These are phyloP conservation scores for Iphiclides podalirius DNA, from an alignment of 2,888 invertebrate genomes.

Conservation along the genomic window DNA sequence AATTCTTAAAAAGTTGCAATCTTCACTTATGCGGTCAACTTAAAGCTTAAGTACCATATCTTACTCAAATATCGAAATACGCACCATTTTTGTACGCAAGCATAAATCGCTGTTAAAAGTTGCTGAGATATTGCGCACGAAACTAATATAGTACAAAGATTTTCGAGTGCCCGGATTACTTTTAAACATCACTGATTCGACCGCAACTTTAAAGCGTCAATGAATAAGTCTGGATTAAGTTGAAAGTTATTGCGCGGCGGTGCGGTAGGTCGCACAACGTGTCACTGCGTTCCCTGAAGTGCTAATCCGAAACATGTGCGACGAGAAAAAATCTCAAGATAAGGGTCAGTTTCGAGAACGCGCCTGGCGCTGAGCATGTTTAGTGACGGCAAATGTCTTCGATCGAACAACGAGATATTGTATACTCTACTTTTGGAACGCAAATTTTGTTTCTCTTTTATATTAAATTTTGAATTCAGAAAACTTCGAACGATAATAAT, in stretches of 20 bases:
- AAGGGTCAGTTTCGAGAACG: slow-evolving; percentile 75
- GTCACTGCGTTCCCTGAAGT: slow-evolving; percentile 73
- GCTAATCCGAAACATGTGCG: slow-evolving; percentile 76
- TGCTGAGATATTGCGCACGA: neutral
- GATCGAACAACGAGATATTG: neutral
- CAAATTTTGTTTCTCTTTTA: no score
- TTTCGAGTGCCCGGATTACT: neutral
- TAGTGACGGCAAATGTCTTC: neutral
- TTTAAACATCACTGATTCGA: slow-evolving; percentile 42
- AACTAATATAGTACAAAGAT: slow-evolving; percentile 21
- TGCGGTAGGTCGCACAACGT: slow-evolving; percentile 73
- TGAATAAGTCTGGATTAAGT: slow-evolving; percentile 66
- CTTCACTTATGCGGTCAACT: no score
- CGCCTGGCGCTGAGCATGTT: slow-evolving; percentile 30
- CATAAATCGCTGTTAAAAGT: neutral
- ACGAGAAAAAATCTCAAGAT: slow-evolving; percentile 69
- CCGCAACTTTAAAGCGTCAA: slow-evolving; percentile 59
- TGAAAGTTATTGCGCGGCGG: slow-evolving; percentile 58
- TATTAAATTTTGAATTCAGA: no score
- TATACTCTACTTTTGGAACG: no score
- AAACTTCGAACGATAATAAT: no score
- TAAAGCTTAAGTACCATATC: no score
- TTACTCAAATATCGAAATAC: slow-evolving; percentile 14
- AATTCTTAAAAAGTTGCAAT: no score
- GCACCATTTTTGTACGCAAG: neutral